A percentile compares a stretch with the other conserved stretches of the same genome.
These are phyloP conservation scores for Euborellia annulipes DNA, from an alignment of 1,140 invertebrate species.

Conservation along the genomic window DNA sequence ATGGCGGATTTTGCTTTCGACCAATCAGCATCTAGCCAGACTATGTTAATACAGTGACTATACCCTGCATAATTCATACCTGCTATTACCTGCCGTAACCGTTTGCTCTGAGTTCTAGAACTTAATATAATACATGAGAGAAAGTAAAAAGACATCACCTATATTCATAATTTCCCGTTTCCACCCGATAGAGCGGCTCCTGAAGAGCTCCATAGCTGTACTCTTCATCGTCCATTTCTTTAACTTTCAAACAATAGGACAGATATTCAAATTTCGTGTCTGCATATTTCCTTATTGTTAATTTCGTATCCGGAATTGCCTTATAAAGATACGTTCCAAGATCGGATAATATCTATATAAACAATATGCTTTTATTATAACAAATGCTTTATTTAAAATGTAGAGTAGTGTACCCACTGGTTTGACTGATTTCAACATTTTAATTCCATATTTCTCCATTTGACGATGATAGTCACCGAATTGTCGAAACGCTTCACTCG, in stretches of 20 bases:
- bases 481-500: conserved; percentile 86
- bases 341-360: conserved; percentile 65
- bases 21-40: too few relatives aligned
- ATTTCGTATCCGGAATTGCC: conserved; percentile 92
- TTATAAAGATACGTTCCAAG: conserved; percentile 92
- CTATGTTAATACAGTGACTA: too few relatives aligned
- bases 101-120: too few relatives aligned
- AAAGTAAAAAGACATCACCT: too few relatives aligned
- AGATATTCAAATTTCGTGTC: conserved; percentile 98
- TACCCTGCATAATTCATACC: too few relatives aligned
- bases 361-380: conserved; percentile 6
- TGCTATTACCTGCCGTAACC: too few relatives aligned
- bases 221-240: conserved; percentile 98
- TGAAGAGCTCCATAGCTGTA: conserved; percentile 85
- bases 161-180: conserved; percentile 99
- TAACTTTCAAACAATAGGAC: conserved; percentile 93
- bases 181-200: conserved; percentile 91
- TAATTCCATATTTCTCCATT: conserved; percentile 82
- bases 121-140: too few relatives aligned
- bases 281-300: conserved; percentile 94
- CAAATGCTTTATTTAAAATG: not conserved
- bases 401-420: conserved; percentile 42
- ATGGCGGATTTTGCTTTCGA: too few relatives aligned
- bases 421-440: conserved; percentile 80
- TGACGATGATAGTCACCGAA: conserved; percentile 90